Evolutionary conservation across 2,113 vertebrate genomes (phyloP), one percentile per base, ranked within the genome.

Genomic region (Neotoma lepida): DNA sequence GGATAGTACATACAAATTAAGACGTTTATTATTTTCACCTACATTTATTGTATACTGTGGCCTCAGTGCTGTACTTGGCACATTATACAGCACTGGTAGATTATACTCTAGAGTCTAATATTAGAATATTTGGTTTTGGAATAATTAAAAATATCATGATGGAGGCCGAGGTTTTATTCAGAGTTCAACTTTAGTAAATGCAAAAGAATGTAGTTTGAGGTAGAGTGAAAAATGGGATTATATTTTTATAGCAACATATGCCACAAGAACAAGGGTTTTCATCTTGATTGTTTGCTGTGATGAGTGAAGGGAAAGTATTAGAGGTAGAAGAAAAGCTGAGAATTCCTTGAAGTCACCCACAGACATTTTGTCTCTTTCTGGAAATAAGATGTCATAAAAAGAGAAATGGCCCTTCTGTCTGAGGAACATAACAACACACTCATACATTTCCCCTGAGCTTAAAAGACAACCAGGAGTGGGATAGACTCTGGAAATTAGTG

Each of bases 381-480:
- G 14, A 90, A 90, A 88, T 81, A 81, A 94, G 30, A 78, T 92
- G 24, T 51, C 58, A 82, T 24, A n/a, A 39, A 41, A 90, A 95
- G 46, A 94, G 26, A 96, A 94, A 88, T 78, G 64, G 6, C 2
- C 6, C 73, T 64, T n/a, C 26, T 95, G 26, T 66, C 71, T 77
- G 15, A 93, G 73, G 51, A 82, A 80, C 41, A 54, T 85, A 89
- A 90, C 22, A 51, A 88, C 18, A 78, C 22, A 54, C 66, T 5
- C 61, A 35, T 78, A 15, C 39, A 39, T 90, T 92, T 96, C 18
- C 82, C 44, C 35, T 91, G 66, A 90, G 51, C 30, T 90, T 89
- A 92, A 70, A 85, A 77, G 73, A 85, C 26, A 88, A 33, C 64
- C 33, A 18, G 35, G 71, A 77, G 49, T 86, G 35, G n/a, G n/a